Percentiles rank a stretch among this genome's conserved stretches.
Evolutionary conservation across 2,113 vertebrate genomes (phyloP).

Genomic region (Ictidomys tridecemlineatus): DNA sequence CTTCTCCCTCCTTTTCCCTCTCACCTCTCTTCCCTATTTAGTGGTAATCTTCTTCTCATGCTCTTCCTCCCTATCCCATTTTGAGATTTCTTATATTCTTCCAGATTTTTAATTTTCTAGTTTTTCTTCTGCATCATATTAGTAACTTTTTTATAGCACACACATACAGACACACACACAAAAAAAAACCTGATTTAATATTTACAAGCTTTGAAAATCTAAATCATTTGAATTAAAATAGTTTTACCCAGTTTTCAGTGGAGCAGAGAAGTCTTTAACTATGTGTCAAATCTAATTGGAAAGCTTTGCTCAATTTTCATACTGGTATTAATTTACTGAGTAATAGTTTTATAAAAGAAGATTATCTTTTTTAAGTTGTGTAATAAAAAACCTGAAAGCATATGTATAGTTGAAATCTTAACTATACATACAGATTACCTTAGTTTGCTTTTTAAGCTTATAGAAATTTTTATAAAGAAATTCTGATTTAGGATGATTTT

Average conservation of each 20-base stretch:
- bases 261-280: neutral
- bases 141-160: neutral
- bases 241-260: neutral
- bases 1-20: too few species aligned
- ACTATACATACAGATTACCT: neutral
- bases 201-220: neutral
- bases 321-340: neutral
- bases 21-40: too few species aligned
- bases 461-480: neutral
- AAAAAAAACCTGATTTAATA: neutral
- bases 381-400: neutral
- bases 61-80: too few species aligned
- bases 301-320: too few species aligned
- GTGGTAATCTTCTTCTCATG: too few species aligned
- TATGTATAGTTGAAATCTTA: slow-evolving; percentile 7
- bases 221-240: slow-evolving; percentile 2
- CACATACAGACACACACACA: neutral
- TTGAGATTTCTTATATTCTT: too few species aligned
- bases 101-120: neutral
- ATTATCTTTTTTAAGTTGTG: neutral
- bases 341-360: neutral
- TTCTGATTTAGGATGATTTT: neutral
- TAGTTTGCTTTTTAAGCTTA: neutral
- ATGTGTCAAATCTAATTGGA: too few species aligned
- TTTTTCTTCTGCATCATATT: slow-evolving; percentile 4